Base-by-base conservation (phyloP, 1,140 invertebrate species). In the Asbolus verrucosus region DNA sequence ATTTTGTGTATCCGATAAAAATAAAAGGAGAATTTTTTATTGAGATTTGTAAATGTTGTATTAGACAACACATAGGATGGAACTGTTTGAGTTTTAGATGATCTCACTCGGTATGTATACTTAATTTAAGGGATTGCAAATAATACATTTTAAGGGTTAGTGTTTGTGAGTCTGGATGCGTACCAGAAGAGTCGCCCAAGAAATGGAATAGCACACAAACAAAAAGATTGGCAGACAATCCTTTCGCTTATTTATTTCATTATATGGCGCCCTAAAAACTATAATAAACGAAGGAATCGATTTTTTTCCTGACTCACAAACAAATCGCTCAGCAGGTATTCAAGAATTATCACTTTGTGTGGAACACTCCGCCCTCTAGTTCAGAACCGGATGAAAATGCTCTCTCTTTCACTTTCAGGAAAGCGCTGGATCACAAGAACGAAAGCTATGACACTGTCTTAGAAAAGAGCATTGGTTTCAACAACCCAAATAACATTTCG, bases 401-500 rank as follows among this genome's bases (percentile, higher is more conserved):
- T 67, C 21, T 70, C 74, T 73, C 62, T 69, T 65, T 59, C 27
- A 63, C 31, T 85, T 82, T 73, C 86, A 92, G 90, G 84, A 91
- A 91, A 87, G 89, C 89, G 38, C 85, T 90, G 84, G 90, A 92
- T 83, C 87, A 88, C 87, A 91, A 90, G 84, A 90, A 88, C 76
- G 91, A 89, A 82, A 89, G 84, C 75, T 97, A 91, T 87, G 91
- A 95, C 85, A 90, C 91, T 74, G 87, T 94, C 77, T 87, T 97
- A 79, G 88, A 91, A 83, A 91, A 90, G 83, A 92, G 92, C 77
- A 84, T 91, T 75, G 93, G 92, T 74, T 96, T 95, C 86, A 91
- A 92, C 85, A 97, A 96, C 85, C 93, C 93, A 31, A 94, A 93
- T 84, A 93, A 90, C 85, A 90, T 94, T 76, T 89, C 89, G 82